These are phyloP conservation scores for Amyelois transitella DNA, from an alignment of 1,140 invertebrate genomes.

Conservation along the genomic window DNA sequence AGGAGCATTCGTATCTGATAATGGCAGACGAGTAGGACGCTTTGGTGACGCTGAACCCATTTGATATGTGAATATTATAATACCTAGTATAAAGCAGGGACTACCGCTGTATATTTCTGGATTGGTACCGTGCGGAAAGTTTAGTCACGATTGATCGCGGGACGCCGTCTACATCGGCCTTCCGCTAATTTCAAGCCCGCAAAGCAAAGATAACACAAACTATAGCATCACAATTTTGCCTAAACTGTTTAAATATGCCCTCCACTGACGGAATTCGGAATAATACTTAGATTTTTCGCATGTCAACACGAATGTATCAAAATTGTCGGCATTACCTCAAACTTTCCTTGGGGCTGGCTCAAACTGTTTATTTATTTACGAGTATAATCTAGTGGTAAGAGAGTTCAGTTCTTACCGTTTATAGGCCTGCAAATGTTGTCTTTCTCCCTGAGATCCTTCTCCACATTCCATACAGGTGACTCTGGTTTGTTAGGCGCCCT, in stretches of 20 bases:
- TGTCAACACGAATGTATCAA: no score
- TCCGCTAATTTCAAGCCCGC: constrained; percentile 21
- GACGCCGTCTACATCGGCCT: constrained; percentile 50
- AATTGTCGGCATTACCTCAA: no score
- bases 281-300: constrained; percentile 5
- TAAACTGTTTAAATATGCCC: no score
- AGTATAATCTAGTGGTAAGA: background rate
- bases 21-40: background rate
- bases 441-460: constrained; percentile 55
- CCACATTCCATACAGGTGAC: constrained; percentile 54
- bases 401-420: constrained; percentile 47
- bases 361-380: no score
- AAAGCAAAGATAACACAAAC: background rate
- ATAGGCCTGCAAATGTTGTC: constrained; percentile 55
- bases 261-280: constrained; percentile 7
- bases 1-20: background rate
- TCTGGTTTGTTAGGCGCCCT: constrained; percentile 60
- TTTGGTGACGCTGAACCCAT: background rate
- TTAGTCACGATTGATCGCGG: constrained; percentile 53
- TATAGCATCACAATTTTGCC: no score
- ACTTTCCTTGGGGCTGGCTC: no score
- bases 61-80: background rate
- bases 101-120: constrained; percentile 60
- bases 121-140: constrained; percentile 71
- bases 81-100: constrained; percentile 12